Percentiles rank a stretch among this genome's conserved stretches.
These are phyloP conservation scores for Bombus fervidus DNA, from an alignment of 1,140 invertebrate species.

Conservation along the genomic window DNA sequence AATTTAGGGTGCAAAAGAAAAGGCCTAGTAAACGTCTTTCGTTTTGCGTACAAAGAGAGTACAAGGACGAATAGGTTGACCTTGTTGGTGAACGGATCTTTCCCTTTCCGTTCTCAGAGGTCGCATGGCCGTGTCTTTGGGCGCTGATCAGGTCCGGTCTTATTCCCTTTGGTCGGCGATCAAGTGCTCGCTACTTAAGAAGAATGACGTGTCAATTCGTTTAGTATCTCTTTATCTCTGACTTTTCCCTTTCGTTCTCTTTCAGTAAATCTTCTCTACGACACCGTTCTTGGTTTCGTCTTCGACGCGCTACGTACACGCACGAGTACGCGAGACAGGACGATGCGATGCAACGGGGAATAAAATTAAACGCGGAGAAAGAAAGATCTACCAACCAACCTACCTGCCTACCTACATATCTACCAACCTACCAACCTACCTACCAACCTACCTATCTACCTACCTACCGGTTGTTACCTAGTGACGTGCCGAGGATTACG, in stretches of 20 bases:
- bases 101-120: constrained; percentile 29
- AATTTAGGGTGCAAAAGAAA: neutral
- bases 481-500: constrained; percentile 76
- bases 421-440: neutral
- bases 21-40: neutral
- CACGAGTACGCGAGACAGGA: neutral
- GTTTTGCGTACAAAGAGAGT: no score
- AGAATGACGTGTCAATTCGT: constrained; percentile 65
- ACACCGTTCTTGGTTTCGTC: constrained; percentile 29
- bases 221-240: constrained; percentile 40
- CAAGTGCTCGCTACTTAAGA: constrained; percentile 59
- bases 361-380: constrained; percentile 25
- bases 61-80: constrained; percentile 4
- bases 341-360: neutral
- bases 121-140: constrained; percentile 48
- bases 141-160: constrained; percentile 42
- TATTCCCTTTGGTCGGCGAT: constrained; percentile 62
- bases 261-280: constrained; percentile 21
- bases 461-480: constrained; percentile 75
- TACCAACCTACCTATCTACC: constrained; percentile 5
- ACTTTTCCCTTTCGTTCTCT: constrained; percentile 44
- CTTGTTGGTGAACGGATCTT: constrained; percentile 27
- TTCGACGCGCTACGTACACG: constrained; percentile 26
- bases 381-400: constrained; percentile 44
- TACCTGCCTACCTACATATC: constrained; percentile 62